Base-by-base conservation (phyloP, 2,797 vertebrate species). In the Harpagifer antarcticus region DNA sequence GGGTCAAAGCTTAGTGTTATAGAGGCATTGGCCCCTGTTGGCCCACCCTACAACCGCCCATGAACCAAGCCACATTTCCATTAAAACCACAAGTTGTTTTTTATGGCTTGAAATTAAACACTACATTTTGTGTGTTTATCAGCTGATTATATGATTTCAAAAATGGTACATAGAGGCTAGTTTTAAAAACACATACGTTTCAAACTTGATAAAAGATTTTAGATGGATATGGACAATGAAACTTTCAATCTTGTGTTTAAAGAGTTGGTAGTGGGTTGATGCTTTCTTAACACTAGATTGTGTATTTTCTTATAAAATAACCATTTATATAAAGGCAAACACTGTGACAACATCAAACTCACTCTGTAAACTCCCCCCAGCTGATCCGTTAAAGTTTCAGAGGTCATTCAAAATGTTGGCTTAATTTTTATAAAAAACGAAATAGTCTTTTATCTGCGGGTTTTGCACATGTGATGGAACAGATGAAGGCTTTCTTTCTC, bases 401-500 rank as follows among this genome's bases (percentile, higher is more conserved):
- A 56, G 77, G 61, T 74, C 60, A 68, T 61, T 23, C 44, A 74
- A 66, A 76, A 60, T 16, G 48, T 75, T 12, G 61, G 52, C 8
- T n/a, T 10, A 55, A 49, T 20, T 15, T 42, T 62, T 37, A 31
- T 10, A 45, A 76, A 47, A 66, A 62, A 42, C 9, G 16, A 53
- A 59, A 40, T 15, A 31, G 23, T 31, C 59, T 17, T 2, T 9
- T 37, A 37, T 37, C 1, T 54, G 69, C 5, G 9, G 47, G 64
- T 64, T 54, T 37, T 70, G 52, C 58, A 31, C 42, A 70, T 56
- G 63, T 69, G 75, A 59, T 19, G 19, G 74, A 78, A 88, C 87
- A 88, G 89, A 92, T 59, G 59, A 45, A 3, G 8, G 16, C 81
- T 88, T 83, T 92, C 75, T 87, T 49, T 47, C n/a, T 70, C 14